These are phyloP conservation scores for Bombus consobrinus DNA, from an alignment of 1,140 invertebrate genomes.

Conservation along the genomic window DNA sequence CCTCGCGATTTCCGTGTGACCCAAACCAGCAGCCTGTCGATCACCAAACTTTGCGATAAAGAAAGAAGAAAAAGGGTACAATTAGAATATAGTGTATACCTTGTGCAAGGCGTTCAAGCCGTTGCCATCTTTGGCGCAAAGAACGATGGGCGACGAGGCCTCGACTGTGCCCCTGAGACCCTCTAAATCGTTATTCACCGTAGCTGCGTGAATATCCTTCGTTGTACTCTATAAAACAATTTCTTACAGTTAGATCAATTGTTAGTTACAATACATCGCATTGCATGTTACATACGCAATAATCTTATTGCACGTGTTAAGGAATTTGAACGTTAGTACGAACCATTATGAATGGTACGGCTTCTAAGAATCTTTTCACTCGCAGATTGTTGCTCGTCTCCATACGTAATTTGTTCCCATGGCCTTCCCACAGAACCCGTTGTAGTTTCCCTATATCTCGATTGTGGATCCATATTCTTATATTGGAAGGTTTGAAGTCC, in stretches of 20 bases:
- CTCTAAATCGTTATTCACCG: conserved; percentile 90
- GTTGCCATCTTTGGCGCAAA: conserved; percentile 91
- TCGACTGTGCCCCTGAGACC: conserved; percentile 86
- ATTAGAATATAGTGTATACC: conserved; percentile 80
- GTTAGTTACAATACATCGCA: rapidly evolving
- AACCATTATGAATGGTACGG: conserved; percentile 95
- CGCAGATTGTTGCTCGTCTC: conserved; percentile 92
- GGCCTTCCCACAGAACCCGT: conserved; percentile 93
- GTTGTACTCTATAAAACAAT: conserved; percentile 87
- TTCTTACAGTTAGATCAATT: no score
- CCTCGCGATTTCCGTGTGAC: conserved; percentile 87
- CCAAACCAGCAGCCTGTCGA: conserved; percentile 90
- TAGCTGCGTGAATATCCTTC: conserved; percentile 90
- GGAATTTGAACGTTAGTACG: conserved; percentile 46
- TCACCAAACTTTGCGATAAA: conserved; percentile 47
- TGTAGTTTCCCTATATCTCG: conserved; percentile 91
- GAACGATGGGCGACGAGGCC: conserved; percentile 88
- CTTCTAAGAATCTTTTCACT: conserved; percentile 91
- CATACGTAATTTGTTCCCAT: conserved; percentile 90
- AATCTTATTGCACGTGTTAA: rapidly evolving
- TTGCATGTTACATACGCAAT: no score
- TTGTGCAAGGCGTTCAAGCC: conserved; percentile 92
- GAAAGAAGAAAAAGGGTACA: not conserved
- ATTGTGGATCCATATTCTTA: conserved; percentile 96
- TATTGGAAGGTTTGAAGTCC: conserved; percentile 92